Evolutionary conservation across 2,113 vertebrate genomes (phyloP).

Genomic region (Mormyrus lacerda): DNA sequence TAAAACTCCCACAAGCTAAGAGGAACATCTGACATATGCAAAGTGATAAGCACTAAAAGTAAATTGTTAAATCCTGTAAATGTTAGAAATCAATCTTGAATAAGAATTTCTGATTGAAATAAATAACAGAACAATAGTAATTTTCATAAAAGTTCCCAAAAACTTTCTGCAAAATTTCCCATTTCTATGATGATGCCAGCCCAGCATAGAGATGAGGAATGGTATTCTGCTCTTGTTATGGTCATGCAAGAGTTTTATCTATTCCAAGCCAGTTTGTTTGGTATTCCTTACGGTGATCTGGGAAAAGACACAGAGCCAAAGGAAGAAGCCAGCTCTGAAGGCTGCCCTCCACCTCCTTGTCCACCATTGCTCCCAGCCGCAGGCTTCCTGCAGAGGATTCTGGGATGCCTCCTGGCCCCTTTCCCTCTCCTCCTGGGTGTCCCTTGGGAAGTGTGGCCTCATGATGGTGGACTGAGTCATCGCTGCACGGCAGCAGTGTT

Average conservation of each 20-base stretch:
- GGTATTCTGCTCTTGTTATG: not conserved
- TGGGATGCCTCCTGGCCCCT: constrained; percentile 23
- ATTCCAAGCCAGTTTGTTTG: not conserved
- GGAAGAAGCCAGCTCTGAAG: constrained; percentile 59
- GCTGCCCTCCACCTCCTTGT: constrained; percentile 63
- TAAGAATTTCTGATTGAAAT: not conserved
- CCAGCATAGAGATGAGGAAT: not conserved
- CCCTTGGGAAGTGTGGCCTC: constrained; percentile 30
- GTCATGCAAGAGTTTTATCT: not conserved
- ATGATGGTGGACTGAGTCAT: constrained; percentile 40
- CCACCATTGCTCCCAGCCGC: constrained; percentile 36
- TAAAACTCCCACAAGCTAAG: not conserved
- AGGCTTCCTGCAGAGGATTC: constrained; percentile 26
- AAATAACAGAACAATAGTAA: not conserved
- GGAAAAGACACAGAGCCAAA: constrained; percentile 71
- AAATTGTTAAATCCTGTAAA: not conserved
- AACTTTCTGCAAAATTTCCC: not conserved
- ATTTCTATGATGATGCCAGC: not conserved
- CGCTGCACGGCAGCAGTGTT: constrained; percentile 52
- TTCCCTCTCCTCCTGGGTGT: constrained; percentile 33
- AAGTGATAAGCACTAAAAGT: not conserved
- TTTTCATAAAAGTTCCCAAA: not conserved
- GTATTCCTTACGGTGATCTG: constrained; percentile 76
- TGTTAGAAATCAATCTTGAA: not conserved
- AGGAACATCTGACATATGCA: not conserved